Evolutionary conservation across 2,797 vertebrate species (phyloP).

Genomic region (Pantherophis alleghaniensis): DNA sequence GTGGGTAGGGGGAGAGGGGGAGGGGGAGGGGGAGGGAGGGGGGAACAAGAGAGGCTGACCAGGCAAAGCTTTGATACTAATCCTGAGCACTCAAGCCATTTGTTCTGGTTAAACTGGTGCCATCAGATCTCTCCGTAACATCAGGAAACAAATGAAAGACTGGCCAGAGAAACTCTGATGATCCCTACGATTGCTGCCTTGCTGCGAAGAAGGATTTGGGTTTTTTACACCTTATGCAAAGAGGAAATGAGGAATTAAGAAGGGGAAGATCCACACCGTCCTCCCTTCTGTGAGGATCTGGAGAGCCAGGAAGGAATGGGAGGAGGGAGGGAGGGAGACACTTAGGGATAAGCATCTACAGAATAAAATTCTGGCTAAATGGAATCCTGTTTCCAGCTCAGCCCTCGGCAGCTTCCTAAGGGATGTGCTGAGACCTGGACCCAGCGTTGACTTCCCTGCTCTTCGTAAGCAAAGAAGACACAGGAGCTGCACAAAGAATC

Average conservation of each 20-base stretch:
- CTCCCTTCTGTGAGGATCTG: no score
- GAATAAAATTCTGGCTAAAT: no score
- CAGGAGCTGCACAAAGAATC: background rate
- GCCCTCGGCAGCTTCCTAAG: background rate
- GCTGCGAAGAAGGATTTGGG: background rate
- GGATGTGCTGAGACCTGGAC: background rate
- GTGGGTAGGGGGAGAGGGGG: background rate
- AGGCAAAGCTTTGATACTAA: background rate
- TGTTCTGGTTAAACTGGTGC: background rate
- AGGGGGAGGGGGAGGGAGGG: no score
- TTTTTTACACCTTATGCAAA: background rate
- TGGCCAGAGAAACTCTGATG: background rate
- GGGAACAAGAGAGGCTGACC: background rate
- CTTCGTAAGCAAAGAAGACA: no score
- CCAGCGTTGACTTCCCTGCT: no score
- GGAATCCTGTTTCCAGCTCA: background rate
- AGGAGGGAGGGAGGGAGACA: background rate
- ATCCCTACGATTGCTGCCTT: background rate
- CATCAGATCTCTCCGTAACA: background rate
- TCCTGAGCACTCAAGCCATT: background rate
- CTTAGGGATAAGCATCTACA: background rate
- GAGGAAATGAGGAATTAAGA: background rate
- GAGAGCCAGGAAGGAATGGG: background rate
- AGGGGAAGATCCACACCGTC: background rate
- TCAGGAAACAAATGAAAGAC: background rate